A percentile compares a stretch with the other conserved stretches of the same genome.
phyloP scores from a whole-genome alignment of 2,797 vertebrate genomes.

The Enteromius treurensis region DNA sequence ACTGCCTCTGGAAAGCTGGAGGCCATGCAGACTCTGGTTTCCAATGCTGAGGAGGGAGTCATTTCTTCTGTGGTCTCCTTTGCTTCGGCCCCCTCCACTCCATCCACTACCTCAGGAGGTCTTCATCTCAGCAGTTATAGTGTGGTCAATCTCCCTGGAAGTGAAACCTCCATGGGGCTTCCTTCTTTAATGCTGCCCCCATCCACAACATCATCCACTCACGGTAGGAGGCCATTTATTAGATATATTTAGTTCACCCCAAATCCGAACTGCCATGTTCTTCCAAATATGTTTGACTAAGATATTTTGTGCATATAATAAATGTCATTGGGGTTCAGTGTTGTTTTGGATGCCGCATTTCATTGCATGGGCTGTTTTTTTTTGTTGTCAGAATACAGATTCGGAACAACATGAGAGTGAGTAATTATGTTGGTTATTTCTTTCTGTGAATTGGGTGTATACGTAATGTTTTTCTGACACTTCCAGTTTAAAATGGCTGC shows the following conservation, averaged over 20 bases:
- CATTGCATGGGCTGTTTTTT: not conserved
- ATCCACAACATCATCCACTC: slow-evolving; percentile 58
- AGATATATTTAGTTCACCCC: not conserved
- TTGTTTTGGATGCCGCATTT: not conserved
- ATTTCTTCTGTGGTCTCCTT: slow-evolving; percentile 89
- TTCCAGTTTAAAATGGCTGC: not conserved
- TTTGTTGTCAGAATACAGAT: not conserved
- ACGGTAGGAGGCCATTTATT: slow-evolving; percentile 56
- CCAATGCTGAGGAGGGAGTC: slow-evolving; percentile 80
- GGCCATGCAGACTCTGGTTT: slow-evolving; percentile 73
- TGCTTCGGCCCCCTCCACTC: slow-evolving; percentile 80
- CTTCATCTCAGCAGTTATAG: slow-evolving; percentile 95
- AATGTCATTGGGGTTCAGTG: not conserved
- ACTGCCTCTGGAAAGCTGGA: slow-evolving; percentile 89
- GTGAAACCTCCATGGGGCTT: slow-evolving; percentile 56
- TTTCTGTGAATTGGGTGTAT: not conserved
- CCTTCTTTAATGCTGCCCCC: slow-evolving; percentile 61
- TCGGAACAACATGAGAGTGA: slow-evolving; percentile 18
- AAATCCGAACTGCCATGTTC: not conserved
- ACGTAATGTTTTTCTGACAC: not conserved
- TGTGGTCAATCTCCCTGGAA: slow-evolving; percentile 91
- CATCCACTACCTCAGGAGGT: slow-evolving; percentile 79
- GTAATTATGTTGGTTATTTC: not conserved
- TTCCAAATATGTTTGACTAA: not conserved
- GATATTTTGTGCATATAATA: not conserved